Conservation (phyloP, 2,797 vertebrate species). For the Sarcoramphus papa region DNA sequence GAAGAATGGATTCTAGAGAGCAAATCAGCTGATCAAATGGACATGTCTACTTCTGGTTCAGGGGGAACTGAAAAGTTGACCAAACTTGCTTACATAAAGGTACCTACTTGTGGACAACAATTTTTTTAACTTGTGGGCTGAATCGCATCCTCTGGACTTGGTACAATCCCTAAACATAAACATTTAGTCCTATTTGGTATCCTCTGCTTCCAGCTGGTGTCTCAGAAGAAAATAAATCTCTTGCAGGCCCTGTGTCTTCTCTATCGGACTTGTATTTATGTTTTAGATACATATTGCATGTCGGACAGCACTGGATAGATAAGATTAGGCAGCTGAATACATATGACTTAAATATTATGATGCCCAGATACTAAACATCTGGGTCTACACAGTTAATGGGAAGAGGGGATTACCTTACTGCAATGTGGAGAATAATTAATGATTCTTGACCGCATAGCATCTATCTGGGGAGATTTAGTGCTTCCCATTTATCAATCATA, state of each 20-base stretch:
- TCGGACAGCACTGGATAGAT: background rate
- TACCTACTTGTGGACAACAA: rapidly evolving
- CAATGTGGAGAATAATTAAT: background rate
- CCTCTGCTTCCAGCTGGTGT: background rate
- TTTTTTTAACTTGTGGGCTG: background rate
- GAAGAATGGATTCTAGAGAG: background rate
- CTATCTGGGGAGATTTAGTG: background rate
- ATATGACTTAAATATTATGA: background rate
- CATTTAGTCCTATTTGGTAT: background rate
- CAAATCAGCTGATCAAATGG: background rate
- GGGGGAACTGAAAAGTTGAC: background rate
- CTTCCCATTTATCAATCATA: background rate
- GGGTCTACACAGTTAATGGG: background rate
- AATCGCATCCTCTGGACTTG: background rate
- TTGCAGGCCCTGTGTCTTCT: background rate
- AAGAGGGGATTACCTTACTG: background rate
- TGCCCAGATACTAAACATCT: background rate
- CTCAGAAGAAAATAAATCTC: background rate
- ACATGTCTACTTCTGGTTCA: background rate
- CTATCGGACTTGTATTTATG: background rate
- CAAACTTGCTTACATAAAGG: background rate
- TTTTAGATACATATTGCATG: background rate
- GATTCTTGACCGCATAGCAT: background rate
- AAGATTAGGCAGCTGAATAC: background rate
- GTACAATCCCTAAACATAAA: background rate